A percentile compares a stretch with the other conserved stretches of the same genome.
Evolutionary conservation across 2,888 invertebrate species (phyloP).

Genomic region (Graphium colonna): DNA sequence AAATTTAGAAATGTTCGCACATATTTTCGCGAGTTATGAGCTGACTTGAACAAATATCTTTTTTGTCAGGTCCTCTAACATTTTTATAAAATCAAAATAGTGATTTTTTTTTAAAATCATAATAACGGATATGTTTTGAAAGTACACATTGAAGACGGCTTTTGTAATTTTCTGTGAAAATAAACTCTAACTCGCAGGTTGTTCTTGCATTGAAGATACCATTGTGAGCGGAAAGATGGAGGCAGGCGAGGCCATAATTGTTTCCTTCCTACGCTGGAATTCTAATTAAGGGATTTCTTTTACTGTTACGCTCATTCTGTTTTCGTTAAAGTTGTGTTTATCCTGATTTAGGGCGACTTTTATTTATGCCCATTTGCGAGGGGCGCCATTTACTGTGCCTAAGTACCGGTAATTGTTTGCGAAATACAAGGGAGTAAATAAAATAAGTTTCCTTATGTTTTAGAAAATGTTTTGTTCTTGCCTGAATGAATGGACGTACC

Average conservation of each 20-base stretch:
- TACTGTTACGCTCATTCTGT: slow-evolving; percentile 8
- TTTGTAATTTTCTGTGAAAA: neutral
- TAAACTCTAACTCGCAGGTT: neutral
- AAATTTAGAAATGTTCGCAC: no score
- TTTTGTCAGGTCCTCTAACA: no score
- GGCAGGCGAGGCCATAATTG: slow-evolving; percentile 19
- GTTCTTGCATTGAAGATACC: neutral
- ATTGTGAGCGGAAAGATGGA: neutral
- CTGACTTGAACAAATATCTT: no score
- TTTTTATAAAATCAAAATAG: neutral
- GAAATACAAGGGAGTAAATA: neutral
- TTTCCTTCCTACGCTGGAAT: slow-evolving; percentile 18
- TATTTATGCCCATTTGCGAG: neutral
- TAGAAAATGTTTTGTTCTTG: neutral
- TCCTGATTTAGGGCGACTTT: neutral
- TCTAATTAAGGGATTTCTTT: slow-evolving; percentile 22
- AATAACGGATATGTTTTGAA: neutral
- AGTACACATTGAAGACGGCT: neutral
- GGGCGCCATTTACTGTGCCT: neutral
- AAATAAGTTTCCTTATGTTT: neutral
- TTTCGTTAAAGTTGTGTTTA: slow-evolving; percentile 1
- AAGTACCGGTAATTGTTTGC: neutral
- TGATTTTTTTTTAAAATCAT: no score
- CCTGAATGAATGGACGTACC: no score
- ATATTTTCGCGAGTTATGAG: no score